Conservation (phyloP, 2,797 vertebrate species). For the Morelia viridis region DNA sequence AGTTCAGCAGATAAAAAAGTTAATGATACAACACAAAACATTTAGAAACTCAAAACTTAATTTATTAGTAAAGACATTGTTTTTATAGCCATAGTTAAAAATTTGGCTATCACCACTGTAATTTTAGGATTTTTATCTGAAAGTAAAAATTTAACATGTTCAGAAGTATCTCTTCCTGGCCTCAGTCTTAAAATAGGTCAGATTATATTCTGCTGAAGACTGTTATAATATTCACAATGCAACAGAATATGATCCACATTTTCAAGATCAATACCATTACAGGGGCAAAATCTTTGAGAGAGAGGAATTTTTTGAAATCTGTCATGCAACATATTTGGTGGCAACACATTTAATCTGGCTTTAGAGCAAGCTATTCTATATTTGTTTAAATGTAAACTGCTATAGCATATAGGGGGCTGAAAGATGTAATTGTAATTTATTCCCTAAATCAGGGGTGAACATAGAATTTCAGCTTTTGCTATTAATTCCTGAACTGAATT, state of each 20-base stretch:
- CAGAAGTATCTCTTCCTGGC: neutral
- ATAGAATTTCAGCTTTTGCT: neutral
- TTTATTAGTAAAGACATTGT: neutral
- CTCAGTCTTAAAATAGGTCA: neutral
- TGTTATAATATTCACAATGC: neutral
- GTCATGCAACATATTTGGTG: neutral
- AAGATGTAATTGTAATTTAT: neutral
- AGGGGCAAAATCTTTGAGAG: neutral
- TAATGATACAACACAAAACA: neutral
- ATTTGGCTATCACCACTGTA: neutral
- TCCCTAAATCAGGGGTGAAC: neutral
- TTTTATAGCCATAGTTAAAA: neutral
- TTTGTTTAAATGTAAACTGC: neutral
- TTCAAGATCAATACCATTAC: neutral
- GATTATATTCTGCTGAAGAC: neutral
- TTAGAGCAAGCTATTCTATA: neutral
- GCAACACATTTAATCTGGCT: neutral
- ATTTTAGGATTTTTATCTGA: neutral
- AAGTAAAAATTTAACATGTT: neutral
- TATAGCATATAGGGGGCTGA: neutral
- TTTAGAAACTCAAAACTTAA: neutral
- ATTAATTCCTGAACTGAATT: neutral
- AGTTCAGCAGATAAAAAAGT: neutral
- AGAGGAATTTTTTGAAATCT: neutral
- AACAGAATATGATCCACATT: neutral